Evolutionary conservation across 2,113 vertebrate species (phyloP).

Genomic region (Calidris pygmaea): DNA sequence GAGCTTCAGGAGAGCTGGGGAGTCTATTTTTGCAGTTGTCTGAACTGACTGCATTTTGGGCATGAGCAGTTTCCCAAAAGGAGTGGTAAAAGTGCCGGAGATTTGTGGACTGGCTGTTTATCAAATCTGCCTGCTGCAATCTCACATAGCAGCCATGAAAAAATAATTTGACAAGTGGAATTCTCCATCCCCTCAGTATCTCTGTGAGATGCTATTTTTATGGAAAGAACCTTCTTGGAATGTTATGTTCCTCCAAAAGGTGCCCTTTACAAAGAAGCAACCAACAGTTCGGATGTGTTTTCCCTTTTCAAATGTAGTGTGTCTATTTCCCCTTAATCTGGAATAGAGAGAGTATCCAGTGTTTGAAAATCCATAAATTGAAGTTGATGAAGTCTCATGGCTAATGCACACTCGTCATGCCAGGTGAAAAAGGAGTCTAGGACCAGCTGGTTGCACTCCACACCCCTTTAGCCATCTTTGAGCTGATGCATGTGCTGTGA

Average conservation of each 20-base stretch:
- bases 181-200: not conserved
- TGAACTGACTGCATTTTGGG: not conserved
- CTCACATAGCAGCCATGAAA: not conserved
- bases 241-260: not conserved
- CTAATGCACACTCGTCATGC: fast-evolving
- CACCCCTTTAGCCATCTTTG: fast-evolving
- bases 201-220: not conserved
- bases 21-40: not conserved
- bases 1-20: not conserved
- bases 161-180: not conserved
- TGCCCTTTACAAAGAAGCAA: not conserved
- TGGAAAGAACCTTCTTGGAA: not conserved
- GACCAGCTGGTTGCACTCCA: not conserved
- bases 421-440: not conserved
- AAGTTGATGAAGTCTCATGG: not conserved
- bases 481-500: not conserved
- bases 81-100: not conserved
- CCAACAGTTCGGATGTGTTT: not conserved
- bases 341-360: not conserved
- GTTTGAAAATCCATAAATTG: not conserved
- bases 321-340: not conserved
- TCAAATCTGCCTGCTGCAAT: not conserved
- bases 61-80: not conserved
- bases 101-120: not conserved
- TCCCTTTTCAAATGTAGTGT: not conserved